Conservation (phyloP, 2,797 vertebrate species). For the Craterocephalus amniculus region DNA sequence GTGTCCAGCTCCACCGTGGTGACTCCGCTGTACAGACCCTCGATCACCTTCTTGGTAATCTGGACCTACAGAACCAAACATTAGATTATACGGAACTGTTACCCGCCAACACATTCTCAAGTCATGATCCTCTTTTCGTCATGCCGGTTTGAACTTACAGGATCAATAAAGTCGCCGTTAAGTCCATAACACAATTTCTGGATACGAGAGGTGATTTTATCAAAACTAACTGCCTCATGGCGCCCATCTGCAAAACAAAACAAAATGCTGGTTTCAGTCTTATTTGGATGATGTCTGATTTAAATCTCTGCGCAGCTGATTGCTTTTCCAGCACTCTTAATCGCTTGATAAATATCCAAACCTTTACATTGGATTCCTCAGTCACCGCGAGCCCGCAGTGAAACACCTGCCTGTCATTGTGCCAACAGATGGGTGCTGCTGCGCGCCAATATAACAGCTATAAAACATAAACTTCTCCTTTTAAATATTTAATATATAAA, state of each 20-base stretch:
- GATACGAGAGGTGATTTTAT: slow-evolving; percentile 96
- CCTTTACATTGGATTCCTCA: background rate
- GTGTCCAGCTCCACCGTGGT: slow-evolving; percentile 95
- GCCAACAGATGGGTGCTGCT: slow-evolving; percentile 18
- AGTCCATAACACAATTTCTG: slow-evolving; percentile 98
- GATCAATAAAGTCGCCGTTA: slow-evolving; percentile 94
- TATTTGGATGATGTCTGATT: background rate
- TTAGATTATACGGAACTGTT: background rate
- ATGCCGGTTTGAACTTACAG: slow-evolving; percentile 68
- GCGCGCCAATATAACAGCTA: slow-evolving; percentile 59
- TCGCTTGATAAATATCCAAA: background rate
- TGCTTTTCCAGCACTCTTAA: background rate
- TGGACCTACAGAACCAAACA: slow-evolving; percentile 74
- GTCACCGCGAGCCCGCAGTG: background rate
- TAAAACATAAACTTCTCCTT: background rate
- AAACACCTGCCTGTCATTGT: slow-evolving; percentile 42
- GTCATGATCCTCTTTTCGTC: background rate
- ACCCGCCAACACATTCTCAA: background rate
- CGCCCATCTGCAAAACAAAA: slow-evolving; percentile 86
- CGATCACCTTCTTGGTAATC: slow-evolving; percentile 98
- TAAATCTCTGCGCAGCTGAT: background rate
- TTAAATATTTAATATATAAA: background rate
- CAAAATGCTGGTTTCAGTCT: background rate
- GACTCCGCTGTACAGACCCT: slow-evolving; percentile 94
- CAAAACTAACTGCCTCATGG: slow-evolving; percentile 94